Conservation (phyloP, 2,888 invertebrate species). For the Frankliniella fusca region DNA sequence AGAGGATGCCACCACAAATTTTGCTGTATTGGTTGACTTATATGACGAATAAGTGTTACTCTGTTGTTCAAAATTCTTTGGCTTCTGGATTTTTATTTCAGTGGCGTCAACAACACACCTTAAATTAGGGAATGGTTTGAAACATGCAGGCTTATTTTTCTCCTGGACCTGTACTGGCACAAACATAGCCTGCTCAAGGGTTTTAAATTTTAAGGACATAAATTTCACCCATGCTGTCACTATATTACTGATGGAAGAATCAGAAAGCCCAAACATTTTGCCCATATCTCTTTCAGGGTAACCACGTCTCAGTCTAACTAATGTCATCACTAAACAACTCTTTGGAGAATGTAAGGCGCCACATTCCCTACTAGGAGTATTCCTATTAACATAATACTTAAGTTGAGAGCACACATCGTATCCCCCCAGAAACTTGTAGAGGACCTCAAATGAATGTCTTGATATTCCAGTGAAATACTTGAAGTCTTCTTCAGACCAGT, state of each 20-base stretch:
- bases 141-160: conserved; percentile 16
- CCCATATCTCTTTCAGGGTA: not conserved
- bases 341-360: not conserved
- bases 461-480: no score
- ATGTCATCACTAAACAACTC: not conserved
- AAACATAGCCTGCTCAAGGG: not conserved
- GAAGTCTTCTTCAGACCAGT: not conserved
- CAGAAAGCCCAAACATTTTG: not conserved
- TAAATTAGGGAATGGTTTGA: conserved; percentile 17
- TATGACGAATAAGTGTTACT: no score
- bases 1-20: conserved; percentile 16
- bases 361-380: not conserved
- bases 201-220: conserved; percentile 3
- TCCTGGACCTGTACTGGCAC: not conserved
- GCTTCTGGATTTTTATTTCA: conserved; percentile 27
- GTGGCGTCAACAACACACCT: conserved; percentile 28
- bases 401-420: not conserved
- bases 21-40: not conserved
- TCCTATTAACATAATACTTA: not conserved
- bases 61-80: conserved; percentile 20
- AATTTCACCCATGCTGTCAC: conserved; percentile 27
- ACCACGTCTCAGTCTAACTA: not conserved
- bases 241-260: not conserved
- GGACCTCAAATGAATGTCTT: no score
- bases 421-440: not conserved